Evolutionary conservation across 2,888 invertebrate genomes (phyloP).

Genomic region (Thereva nobilitata): DNA sequence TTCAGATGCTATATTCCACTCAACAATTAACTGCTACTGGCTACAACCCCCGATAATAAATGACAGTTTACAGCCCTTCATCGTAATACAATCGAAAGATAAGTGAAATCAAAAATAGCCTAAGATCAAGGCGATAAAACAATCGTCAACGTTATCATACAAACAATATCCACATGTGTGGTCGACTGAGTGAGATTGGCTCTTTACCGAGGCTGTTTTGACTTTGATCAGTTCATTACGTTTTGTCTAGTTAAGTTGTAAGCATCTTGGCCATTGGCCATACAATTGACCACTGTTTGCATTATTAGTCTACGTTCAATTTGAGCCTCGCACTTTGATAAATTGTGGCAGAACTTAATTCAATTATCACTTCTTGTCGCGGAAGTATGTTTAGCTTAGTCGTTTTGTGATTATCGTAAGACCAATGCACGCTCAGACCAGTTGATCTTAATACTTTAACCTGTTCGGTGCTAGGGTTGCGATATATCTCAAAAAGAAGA

Average conservation of each 20-base stretch:
- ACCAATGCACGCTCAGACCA: background rate
- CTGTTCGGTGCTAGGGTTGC: background rate
- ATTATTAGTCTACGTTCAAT: conserved; percentile 25
- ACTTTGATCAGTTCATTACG: background rate
- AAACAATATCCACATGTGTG: background rate
- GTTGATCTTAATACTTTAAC: conserved; percentile 15
- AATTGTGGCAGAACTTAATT: conserved; percentile 24
- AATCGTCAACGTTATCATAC: too few species aligned
- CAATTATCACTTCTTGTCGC: conserved; percentile 24
- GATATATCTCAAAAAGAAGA: background rate
- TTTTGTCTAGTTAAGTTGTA: background rate
- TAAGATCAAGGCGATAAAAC: too few species aligned
- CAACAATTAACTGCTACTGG: too few species aligned
- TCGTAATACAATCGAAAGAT: too few species aligned
- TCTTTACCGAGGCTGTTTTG: background rate
- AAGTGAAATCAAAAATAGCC: too few species aligned
- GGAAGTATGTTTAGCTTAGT: conserved; percentile 2
- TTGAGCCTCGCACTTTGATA: conserved; percentile 31
- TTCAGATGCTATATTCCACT: too few species aligned
- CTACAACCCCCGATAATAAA: too few species aligned
- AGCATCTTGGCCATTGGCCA: background rate
- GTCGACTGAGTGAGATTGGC: background rate
- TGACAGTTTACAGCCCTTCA: too few species aligned
- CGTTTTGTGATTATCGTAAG: background rate
- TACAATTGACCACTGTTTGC: conserved; percentile 12